These are phyloP conservation scores for Poeciliopsis presidionis DNA, from an alignment of 2,797 vertebrate species.

Conservation along the genomic window DNA sequence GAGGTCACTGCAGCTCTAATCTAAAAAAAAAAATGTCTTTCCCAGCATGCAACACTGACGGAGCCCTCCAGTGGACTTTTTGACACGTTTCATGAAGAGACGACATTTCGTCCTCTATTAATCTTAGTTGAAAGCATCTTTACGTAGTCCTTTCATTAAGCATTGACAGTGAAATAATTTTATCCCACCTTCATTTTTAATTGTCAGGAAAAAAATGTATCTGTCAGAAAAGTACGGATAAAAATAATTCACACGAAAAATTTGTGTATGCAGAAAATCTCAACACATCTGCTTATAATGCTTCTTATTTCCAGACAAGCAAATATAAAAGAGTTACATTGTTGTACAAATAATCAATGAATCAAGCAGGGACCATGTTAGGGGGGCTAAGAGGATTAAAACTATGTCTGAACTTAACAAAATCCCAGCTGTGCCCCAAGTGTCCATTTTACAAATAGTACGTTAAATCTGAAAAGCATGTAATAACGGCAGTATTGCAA, in stretches of 20 bases:
- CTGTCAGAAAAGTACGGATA: neutral
- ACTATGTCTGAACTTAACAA: slow-evolving; percentile 35
- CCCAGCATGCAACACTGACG: slow-evolving; percentile 64
- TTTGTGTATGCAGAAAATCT: neutral
- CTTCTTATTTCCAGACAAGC: neutral
- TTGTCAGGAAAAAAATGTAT: neutral
- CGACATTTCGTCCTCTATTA: slow-evolving; percentile 23
- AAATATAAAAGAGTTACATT: slow-evolving; percentile 31
- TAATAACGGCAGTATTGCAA: slow-evolving; percentile 2
- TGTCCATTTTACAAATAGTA: slow-evolving; percentile 25
- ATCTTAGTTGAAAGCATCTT: slow-evolving; percentile 36
- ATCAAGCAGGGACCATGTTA: slow-evolving; percentile 15
- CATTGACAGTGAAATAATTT: neutral
- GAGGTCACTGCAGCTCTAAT: slow-evolving; percentile 79
- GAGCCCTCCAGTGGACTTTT: slow-evolving; percentile 50
- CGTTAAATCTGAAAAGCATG: slow-evolving; percentile 2
- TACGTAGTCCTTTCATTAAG: slow-evolving; percentile 1
- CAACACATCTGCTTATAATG: neutral
- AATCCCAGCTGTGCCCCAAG: slow-evolving; percentile 32
- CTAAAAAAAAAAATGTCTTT: slow-evolving; percentile 44
- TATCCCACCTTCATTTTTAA: neutral
- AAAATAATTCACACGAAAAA: neutral
- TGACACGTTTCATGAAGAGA: slow-evolving; percentile 46
- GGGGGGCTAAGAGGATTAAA: slow-evolving; percentile 62
- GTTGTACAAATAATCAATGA: slow-evolving; percentile 50